A percentile compares a stretch with the other conserved stretches of the same genome.
Evolutionary conservation across 2,113 vertebrate species (phyloP).

Genomic region (Psilopsiagon aymara): DNA sequence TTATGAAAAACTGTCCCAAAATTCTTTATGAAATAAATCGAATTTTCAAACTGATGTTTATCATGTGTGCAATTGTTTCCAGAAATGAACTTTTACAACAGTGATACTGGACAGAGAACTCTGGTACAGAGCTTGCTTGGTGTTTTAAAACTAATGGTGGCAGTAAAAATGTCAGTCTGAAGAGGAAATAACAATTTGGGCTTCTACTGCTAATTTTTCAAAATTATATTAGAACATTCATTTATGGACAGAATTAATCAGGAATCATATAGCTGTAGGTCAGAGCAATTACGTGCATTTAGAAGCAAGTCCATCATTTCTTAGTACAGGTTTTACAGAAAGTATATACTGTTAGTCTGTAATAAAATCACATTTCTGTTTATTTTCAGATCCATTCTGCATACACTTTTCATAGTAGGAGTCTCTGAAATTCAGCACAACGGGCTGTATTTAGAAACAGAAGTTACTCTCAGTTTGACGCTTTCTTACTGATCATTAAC

Average conservation of each 20-base stretch:
- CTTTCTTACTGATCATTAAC: constrained; percentile 39
- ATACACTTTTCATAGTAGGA: not conserved
- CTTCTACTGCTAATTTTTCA: not conserved
- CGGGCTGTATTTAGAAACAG: not conserved
- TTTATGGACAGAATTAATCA: not conserved
- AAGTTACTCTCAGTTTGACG: constrained; percentile 20
- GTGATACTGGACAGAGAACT: not conserved
- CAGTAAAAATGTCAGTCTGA: constrained; percentile 4
- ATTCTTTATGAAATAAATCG: constrained; percentile 11
- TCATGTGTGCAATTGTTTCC: constrained; percentile 1
- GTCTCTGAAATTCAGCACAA: not conserved
- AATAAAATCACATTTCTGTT: not conserved
- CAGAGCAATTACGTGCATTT: not conserved
- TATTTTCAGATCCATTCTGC: not conserved
- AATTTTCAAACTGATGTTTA: constrained; percentile 32
- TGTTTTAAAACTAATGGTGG: not conserved
- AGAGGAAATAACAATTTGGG: constrained; percentile 15
- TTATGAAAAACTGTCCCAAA: not conserved
- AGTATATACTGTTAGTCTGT: not conserved
- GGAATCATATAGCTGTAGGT: not conserved
- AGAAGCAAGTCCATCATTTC: not conserved
- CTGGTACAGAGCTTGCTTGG: not conserved
- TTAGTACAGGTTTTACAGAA: not conserved
- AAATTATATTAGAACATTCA: not conserved
- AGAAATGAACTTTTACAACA: constrained; percentile 5